Conservation (phyloP, 2,797 vertebrate genomes). For the Esox lucius region DNA sequence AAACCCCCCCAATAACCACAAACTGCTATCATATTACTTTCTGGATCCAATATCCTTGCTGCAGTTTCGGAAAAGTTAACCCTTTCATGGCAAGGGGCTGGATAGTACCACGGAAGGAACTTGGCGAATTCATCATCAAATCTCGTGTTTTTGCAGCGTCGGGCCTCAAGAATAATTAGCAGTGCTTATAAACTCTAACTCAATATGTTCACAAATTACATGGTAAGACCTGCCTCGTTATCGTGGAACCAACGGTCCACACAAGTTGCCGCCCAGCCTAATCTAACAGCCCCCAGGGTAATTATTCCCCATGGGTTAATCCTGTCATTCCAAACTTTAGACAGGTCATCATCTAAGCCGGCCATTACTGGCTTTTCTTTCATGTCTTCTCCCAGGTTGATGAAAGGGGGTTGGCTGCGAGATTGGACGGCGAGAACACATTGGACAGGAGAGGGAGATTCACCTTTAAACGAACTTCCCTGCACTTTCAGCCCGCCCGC, state of each 20-base stretch:
- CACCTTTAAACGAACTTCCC: constrained; percentile 32
- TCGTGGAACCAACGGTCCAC: background rate
- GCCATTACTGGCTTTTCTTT: constrained; percentile 44
- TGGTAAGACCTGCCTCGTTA: background rate
- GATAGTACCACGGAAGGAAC: background rate
- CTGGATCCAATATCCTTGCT: background rate
- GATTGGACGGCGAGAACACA: constrained; percentile 2
- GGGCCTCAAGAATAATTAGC: background rate
- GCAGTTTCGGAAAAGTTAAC: background rate
- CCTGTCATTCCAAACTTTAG: constrained; percentile 35
- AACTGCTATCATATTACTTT: constrained; percentile 2
- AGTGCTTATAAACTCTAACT: background rate
- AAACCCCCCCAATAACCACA: background rate
- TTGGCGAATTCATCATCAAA: background rate
- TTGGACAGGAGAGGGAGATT: constrained; percentile 23
- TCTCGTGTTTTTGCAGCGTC: background rate
- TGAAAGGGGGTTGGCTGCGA: constrained; percentile 50
- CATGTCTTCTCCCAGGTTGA: constrained; percentile 49
- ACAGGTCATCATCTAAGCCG: constrained; percentile 39
- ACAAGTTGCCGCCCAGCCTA: constrained; percentile 4
- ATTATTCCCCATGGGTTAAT: constrained; percentile 36
- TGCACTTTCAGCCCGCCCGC: no score
- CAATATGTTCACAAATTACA: background rate
- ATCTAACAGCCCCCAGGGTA: constrained; percentile 22
- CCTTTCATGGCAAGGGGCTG: background rate